Evolutionary conservation across 2,113 vertebrate genomes (phyloP), one percentile per base, ranked within the genome.

Genomic region (Pteruthius melanotis): DNA sequence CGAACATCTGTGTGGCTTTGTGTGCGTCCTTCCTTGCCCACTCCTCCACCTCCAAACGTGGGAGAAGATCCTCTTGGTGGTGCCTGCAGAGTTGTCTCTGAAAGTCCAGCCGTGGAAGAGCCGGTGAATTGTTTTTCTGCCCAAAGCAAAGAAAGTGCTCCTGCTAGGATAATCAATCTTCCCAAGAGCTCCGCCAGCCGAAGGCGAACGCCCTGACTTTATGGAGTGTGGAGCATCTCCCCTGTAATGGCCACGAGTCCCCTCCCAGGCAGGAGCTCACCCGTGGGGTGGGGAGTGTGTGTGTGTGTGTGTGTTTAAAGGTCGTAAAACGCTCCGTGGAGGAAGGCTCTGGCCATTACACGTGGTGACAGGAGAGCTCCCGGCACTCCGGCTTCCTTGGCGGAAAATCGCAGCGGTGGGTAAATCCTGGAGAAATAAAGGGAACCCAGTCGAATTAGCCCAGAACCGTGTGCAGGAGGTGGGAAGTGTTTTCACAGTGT

Each of bases 11-110:
- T 1, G 6, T 79, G 56, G 16, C 39, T 70, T n/a, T 63, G 15
- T 2, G 0, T 12, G 30, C 0, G 0, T 52, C 15, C 21, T 71
- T 82, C 31, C 50, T 79, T n/a, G 12, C 1, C 8, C 30, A 12
- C 3, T 77, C 2, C 7, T 83, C 42, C 18, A 17, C 28, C 31
- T 83, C 35, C 59, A 74, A 49, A 77, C 0, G 1, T 56, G 30
- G 30, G 44, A 68, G 44, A 75, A 91, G 68, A 61, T 72, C 30
- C 45, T 53, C 31, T 50, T 33, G 31, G 11, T 64, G 37, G 28
- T 57, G 45, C 49, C 63, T 64, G 57, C 63, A 77, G 68, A 86
- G 42, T 35, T 77, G 50, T 47, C 40, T 76, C 30, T 70, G 83
- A 10, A 80, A 93, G 75, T 44, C 57, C 33, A 63, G 50, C 83